Conservation (phyloP, 2,797 vertebrate species). For the Alfaro cultratus region DNA sequence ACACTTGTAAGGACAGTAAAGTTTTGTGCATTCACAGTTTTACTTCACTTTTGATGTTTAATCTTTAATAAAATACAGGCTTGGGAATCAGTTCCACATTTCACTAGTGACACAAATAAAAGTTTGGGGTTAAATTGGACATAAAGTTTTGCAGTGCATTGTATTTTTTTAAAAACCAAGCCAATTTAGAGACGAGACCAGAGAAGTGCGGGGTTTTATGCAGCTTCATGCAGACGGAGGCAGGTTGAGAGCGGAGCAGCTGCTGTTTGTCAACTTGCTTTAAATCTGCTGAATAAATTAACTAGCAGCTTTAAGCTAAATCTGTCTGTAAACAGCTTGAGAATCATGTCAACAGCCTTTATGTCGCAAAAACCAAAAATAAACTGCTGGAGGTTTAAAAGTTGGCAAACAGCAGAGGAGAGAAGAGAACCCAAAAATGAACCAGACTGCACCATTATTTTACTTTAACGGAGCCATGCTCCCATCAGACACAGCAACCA, state of each 20-base stretch:
- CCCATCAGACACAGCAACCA: conserved; percentile 11
- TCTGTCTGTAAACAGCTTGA: not conserved
- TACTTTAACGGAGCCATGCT: not conserved
- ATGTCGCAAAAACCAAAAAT: not conserved
- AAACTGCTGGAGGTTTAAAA: not conserved
- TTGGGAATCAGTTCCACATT: not conserved
- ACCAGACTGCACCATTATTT: no score
- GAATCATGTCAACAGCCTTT: not conserved
- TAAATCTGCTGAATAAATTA: not conserved
- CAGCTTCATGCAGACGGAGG: conserved; percentile 7
- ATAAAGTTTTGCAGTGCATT: not conserved
- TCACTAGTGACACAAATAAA: not conserved
- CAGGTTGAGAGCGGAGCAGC: not conserved
- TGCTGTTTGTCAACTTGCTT: not conserved
- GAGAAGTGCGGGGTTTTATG: not conserved
- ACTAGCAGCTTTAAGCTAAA: not conserved
- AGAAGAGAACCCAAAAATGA: no score
- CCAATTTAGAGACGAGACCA: not conserved
- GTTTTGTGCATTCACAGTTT: not conserved
- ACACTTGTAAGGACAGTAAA: not conserved
- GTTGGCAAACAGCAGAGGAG: not conserved
- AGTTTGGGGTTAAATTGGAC: not conserved
- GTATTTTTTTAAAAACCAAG: not conserved
- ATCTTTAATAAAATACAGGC: not conserved
- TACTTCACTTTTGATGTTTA: not conserved